A percentile compares a stretch with the other conserved stretches of the same genome.
phyloP scores from a whole-genome alignment of 2,888 invertebrate species.

The Tipula unca region DNA sequence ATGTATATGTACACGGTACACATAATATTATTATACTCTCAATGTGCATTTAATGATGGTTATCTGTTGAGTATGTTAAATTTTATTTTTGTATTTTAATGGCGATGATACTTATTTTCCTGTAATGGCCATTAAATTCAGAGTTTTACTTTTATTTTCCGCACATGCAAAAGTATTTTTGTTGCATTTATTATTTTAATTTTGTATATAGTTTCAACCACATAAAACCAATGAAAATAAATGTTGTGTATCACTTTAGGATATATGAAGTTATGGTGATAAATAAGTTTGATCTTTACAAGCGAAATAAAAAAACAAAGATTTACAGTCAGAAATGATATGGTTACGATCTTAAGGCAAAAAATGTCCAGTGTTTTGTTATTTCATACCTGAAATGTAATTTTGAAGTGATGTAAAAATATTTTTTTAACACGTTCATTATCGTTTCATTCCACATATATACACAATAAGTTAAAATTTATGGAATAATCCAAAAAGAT shows the following conservation, averaged over 20 bases:
- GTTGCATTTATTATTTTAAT: not conserved
- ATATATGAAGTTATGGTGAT: not conserved
- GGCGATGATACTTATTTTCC: not conserved
- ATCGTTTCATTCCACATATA: not conserved
- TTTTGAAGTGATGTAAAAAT: not conserved
- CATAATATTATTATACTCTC: not conserved
- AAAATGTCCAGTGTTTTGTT: not conserved
- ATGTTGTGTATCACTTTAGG: not conserved
- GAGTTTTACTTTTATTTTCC: not conserved
- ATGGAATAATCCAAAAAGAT: not conserved
- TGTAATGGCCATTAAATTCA: not conserved
- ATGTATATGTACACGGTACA: not conserved
- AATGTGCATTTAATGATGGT: not conserved
- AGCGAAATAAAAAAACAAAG: too few relatives aligned
- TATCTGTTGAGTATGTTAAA: not conserved
- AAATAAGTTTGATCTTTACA: not conserved
- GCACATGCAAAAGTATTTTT: not conserved
- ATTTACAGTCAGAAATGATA: not conserved
- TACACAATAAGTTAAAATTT: not conserved
- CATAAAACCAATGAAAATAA: not conserved
- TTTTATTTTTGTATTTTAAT: not conserved
- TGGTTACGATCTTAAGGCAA: not conserved
- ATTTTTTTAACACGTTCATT: not conserved
- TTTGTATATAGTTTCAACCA: not conserved
- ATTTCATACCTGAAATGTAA: not conserved